Base-by-base conservation (phyloP, 2,113 vertebrate species). In the Corythornis cristatus region DNA sequence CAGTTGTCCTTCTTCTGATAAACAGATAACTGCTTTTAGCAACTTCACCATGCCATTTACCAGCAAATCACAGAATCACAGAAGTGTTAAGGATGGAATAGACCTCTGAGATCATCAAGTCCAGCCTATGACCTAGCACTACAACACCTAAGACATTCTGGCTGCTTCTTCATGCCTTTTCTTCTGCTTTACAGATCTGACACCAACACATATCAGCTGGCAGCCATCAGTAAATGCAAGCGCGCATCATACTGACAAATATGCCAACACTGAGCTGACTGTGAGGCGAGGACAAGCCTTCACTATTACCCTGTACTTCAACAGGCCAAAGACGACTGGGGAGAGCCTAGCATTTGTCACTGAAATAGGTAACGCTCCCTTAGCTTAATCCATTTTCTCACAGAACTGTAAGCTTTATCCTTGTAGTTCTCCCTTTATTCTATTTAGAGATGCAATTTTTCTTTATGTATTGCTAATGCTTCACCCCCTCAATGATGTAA, bases 271-370 rank as follows among this genome's bases (percentile, higher is more conserved):
- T 0, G 95, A 97, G 81, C 51, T 98, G 88, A 96, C 93, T 6
- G 86, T 98, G 56, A 97, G 98, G 82, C 89, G 98, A 28, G 98
- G 98, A 60, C 97, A 98, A 65, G 5, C 16, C 42, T 97, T 98
- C 80, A 26, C 1, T 1, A 71, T 98, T n/a, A 93, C 66, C 3
- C 62, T 98, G 56, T 93, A 96, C 79, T 96, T 98, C 56, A 98
- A 89, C 68, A 89, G 96, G 22, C 17, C 73, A 3, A 83, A 65
- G 58, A 89, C 97, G 45, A 19, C 33, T 1, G 86, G 89, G n/a
- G 98, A 98, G 82, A 91, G 61, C 40, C 46, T 98, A 7, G 83
- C 87, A 33, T 98, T 98, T 87, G 88, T 96, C 4, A 96, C 95
- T 54, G 97, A 98, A 91, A 98, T 97, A 89, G 98, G 98, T 98